A percentile compares a stretch with the other conserved stretches of the same genome.
phyloP scores from a whole-genome alignment of 2,888 invertebrate genomes.

The Netelia fuscicornis region DNA sequence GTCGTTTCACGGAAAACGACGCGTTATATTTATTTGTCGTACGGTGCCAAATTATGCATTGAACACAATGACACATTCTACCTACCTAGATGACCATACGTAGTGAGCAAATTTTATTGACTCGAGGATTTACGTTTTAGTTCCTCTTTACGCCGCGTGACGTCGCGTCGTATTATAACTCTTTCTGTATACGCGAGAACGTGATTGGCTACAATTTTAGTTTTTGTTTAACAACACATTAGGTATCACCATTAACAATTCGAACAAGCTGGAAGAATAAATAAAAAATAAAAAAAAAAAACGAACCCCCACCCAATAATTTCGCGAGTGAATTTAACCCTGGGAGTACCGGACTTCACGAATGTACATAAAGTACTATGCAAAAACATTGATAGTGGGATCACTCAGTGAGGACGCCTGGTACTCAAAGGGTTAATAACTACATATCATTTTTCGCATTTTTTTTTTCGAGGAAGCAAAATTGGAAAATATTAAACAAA shows the following conservation, averaged over 20 bases:
- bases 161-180: not conserved
- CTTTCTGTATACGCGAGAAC: not conserved
- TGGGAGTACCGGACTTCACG: too few species aligned
- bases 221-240: not conserved
- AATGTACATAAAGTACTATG: too few species aligned
- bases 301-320: not conserved
- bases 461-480: not conserved
- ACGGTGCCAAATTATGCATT: slow-evolving; percentile 16
- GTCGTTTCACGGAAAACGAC: slow-evolving; percentile 37
- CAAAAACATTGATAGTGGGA: too few species aligned
- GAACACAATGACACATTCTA: too few species aligned
- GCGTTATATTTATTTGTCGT: slow-evolving; percentile 17
- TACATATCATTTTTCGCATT: not conserved
- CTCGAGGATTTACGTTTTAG: not conserved
- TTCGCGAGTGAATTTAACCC: not conserved
- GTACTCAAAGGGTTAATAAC: not conserved
- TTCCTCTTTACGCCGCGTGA: not conserved
- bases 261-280: not conserved
- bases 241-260: not conserved
- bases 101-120: not conserved
- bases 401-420: too few species aligned
- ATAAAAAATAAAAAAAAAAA: not conserved
- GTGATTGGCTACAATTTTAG: not conserved
- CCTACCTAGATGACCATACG: not conserved
- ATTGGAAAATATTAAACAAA: not conserved